phyloP scores from a whole-genome alignment of 2,797 vertebrate genomes.

The Vespertilio murinus region DNA sequence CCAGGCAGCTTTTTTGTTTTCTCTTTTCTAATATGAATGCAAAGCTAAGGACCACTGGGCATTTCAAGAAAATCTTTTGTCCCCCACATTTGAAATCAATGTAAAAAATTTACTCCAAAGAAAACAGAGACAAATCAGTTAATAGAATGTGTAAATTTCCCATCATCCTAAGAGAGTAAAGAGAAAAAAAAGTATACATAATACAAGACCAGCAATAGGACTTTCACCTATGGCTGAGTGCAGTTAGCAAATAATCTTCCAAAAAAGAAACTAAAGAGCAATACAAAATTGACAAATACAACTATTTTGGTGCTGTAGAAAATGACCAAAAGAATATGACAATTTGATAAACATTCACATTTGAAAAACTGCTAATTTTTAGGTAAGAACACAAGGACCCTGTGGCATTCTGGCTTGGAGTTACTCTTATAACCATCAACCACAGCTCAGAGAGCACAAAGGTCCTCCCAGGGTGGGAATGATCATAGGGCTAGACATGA shows the following conservation, averaged over 20 bases:
- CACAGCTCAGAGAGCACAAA: background rate
- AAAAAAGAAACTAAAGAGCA: background rate
- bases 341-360: background rate
- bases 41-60: background rate
- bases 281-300: background rate
- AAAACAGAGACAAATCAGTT: constrained; percentile 17
- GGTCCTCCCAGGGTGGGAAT: background rate
- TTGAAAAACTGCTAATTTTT: constrained; percentile 21
- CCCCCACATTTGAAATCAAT: background rate
- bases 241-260: background rate
- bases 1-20: background rate
- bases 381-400: background rate
- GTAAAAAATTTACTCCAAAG: background rate
- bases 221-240: background rate
- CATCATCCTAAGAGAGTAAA: background rate
- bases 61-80: background rate
- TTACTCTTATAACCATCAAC: background rate
- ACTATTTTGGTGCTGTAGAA: background rate
- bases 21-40: background rate
- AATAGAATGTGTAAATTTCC: background rate
- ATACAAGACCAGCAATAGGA: background rate
- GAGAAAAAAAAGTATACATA: background rate
- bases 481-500: background rate
- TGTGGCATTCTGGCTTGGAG: background rate
- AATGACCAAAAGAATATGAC: background rate